phyloP scores from a whole-genome alignment of 1,140 invertebrate species.

The Drosophila truncata region DNA sequence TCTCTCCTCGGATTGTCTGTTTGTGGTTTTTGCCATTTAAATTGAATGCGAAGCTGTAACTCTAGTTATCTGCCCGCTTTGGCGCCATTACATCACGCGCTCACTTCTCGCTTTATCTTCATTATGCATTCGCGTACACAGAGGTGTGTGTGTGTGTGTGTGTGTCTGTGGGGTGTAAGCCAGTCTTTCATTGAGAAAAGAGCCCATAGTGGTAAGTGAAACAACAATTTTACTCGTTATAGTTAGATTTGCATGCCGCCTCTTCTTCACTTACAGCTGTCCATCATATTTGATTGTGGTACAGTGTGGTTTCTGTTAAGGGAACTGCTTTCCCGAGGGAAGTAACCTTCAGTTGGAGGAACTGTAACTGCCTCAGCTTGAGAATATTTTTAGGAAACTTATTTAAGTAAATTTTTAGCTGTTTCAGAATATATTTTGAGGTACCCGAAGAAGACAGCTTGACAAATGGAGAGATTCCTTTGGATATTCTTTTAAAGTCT shows the following conservation, averaged over 20 bases:
- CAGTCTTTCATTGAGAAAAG: conserved; percentile 74
- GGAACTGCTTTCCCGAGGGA: neutral
- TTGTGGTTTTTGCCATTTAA: conserved; percentile 78
- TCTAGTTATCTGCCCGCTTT: conserved; percentile 72
- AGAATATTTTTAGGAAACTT: neutral
- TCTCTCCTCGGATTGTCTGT: conserved; percentile 25
- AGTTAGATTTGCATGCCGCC: conserved; percentile 50
- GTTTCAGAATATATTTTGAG: neutral
- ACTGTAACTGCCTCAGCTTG: neutral
- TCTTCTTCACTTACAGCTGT: conserved; percentile 27
- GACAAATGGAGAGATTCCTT: no score
- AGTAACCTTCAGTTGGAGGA: neutral
- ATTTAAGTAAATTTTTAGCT: neutral
- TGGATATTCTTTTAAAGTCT: no score
- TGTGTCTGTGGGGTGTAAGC: conserved; percentile 6
- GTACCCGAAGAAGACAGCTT: no score
- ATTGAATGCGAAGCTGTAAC: conserved; percentile 68
- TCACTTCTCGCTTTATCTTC: conserved; percentile 33
- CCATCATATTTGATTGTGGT: conserved; percentile 8
- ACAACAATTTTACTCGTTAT: conserved; percentile 55
- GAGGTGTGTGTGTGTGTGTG: conserved; percentile 2
- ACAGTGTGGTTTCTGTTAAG: conserved; percentile 3
- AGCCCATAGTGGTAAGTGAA: conserved; percentile 41
- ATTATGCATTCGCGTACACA: conserved; percentile 32
- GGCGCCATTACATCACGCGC: conserved; percentile 71